Evolutionary conservation across 2,888 invertebrate genomes (phyloP).

Genomic region (Megastigmus dorsalis): DNA sequence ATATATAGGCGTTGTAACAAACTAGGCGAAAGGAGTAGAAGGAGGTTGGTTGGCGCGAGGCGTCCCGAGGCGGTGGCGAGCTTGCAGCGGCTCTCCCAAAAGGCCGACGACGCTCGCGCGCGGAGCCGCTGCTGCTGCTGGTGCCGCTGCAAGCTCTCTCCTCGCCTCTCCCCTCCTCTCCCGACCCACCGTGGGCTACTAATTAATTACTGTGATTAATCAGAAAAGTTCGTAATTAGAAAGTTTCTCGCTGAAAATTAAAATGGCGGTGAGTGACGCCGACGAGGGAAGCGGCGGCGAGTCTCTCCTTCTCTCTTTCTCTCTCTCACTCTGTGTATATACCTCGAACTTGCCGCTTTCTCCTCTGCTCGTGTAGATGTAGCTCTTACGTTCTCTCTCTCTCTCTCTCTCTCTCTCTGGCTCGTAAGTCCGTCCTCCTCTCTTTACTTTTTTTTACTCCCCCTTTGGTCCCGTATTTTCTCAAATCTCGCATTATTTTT

Average conservation of each 20-base stretch:
- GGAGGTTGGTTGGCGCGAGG: conserved; percentile 17
- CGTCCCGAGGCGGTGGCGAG: too few relatives aligned
- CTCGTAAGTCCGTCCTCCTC: not conserved
- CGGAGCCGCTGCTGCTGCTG: not conserved
- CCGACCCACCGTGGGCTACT: conserved; percentile 67
- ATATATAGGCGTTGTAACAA: conserved; percentile 49
- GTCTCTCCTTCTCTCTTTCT: too few relatives aligned
- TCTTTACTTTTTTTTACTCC: conserved; percentile 26
- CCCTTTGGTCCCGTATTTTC: not conserved
- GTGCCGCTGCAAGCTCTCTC: not conserved
- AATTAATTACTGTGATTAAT: conserved; percentile 80
- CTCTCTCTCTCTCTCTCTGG: not conserved
- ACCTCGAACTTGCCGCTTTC: conserved; percentile 34
- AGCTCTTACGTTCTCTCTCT: too few relatives aligned
- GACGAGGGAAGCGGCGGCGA: conserved; percentile 14
- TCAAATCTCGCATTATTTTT: conserved; percentile 16
- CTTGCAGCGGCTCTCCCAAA: not conserved
- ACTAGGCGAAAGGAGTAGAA: conserved; percentile 26
- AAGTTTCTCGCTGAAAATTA: conserved; percentile 77
- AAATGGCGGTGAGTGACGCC: conserved; percentile 68
- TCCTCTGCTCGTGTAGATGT: not conserved
- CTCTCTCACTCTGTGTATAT: conserved; percentile 14
- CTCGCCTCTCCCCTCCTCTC: not conserved
- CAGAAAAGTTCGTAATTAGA: conserved; percentile 79
- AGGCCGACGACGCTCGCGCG: not conserved